A percentile compares a stretch with the other conserved stretches of the same genome.
Evolutionary conservation across 2,888 invertebrate species (phyloP).

Genomic region (Drosophila siamana): DNA sequence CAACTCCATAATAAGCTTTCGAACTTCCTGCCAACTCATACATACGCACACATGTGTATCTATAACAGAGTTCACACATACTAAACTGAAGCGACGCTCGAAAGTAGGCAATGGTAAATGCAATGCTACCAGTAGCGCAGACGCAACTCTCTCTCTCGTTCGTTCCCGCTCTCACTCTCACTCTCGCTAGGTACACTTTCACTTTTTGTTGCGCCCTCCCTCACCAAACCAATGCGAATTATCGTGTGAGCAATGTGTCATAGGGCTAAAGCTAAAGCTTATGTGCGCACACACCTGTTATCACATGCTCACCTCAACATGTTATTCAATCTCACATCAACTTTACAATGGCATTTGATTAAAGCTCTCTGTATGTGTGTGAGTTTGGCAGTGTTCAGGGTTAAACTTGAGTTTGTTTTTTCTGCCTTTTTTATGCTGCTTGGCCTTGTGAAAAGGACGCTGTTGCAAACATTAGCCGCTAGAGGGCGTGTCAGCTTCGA

Average conservation of each 20-base stretch:
- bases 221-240: conserved; percentile 55
- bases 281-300: conserved; percentile 74
- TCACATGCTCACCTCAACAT: conserved; percentile 64
- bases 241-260: conserved; percentile 47
- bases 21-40: conserved; percentile 23
- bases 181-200: conserved; percentile 44
- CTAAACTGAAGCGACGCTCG: conserved; percentile 51
- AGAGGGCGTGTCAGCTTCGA: conserved; percentile 38
- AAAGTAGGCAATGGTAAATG: conserved; percentile 72
- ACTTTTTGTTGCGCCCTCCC: conserved; percentile 41
- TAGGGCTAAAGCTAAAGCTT: conserved; percentile 31
- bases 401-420: conserved; percentile 30
- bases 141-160: conserved; percentile 52
- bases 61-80: conserved; percentile 61
- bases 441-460: conserved; percentile 25
- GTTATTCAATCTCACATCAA: conserved; percentile 43
- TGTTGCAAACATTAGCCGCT: conserved; percentile 15
- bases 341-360: conserved; percentile 38
- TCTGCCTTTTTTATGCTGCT: conserved; percentile 6
- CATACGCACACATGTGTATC: conserved; percentile 52
- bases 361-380: conserved; percentile 34
- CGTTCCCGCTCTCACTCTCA: conserved; percentile 9
- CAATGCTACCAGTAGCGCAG: conserved; percentile 66
- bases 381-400: conserved; percentile 43
- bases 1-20: conserved; percentile 53